Evolutionary conservation across 2,888 invertebrate genomes (phyloP).

Genomic region (Mactromeris polynyma): DNA sequence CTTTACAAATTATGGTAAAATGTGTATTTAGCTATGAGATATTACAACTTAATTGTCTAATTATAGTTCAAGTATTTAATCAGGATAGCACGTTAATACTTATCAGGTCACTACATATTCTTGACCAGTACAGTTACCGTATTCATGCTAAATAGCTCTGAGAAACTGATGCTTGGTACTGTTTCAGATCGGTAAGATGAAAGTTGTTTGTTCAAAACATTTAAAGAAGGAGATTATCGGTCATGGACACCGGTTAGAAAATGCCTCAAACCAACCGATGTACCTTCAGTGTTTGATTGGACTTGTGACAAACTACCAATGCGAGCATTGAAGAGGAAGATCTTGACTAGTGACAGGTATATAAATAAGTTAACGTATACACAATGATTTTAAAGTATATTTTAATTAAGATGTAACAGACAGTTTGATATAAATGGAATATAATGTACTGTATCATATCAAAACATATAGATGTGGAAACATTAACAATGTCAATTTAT

Average conservation of each 20-base stretch:
- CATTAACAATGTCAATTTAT: not conserved
- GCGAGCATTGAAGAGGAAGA: not conserved
- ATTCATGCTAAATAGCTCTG: too few relatives aligned
- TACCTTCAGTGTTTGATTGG: conserved; percentile 23
- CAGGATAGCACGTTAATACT: too few relatives aligned
- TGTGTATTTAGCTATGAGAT: too few relatives aligned
- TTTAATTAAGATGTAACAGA: too few relatives aligned
- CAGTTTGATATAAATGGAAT: too few relatives aligned
- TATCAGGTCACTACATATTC: too few relatives aligned
- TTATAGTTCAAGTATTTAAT: not conserved
- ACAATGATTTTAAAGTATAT: not conserved
- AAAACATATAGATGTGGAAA: not conserved
- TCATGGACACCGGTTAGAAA: conserved; percentile 25
- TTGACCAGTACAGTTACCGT: too few relatives aligned
- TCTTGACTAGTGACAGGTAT: too few relatives aligned
- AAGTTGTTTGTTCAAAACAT: conserved; percentile 41
- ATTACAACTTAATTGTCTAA: not conserved
- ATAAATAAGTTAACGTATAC: not conserved
- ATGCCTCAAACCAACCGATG: not conserved
- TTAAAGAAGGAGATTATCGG: conserved; percentile 22
- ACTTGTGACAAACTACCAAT: not conserved
- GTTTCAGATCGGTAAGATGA: not conserved
- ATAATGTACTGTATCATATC: not conserved
- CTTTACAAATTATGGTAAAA: too few relatives aligned
- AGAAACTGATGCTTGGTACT: not conserved